Conservation (phyloP, 64 coral and sea anemone genomes). For the Dendronephthya gigantea region DNA sequence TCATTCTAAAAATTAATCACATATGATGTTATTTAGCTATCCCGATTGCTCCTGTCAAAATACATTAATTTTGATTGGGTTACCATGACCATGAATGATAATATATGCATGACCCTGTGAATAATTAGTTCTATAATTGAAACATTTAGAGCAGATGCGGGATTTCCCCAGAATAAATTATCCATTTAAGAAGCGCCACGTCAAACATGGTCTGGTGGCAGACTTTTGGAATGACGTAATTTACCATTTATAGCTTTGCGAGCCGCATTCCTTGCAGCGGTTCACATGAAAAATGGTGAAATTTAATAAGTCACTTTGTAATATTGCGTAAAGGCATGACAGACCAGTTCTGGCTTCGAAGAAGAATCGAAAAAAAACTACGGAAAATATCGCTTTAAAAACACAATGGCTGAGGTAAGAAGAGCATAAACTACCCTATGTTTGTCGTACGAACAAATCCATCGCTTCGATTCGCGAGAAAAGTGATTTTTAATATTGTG, state of each 20-base stretch:
- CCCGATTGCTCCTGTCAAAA: no score
- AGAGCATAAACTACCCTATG: neutral
- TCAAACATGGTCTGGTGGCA: neutral
- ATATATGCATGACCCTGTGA: no score
- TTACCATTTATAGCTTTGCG: neutral
- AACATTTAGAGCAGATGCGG: neutral
- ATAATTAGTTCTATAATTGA: neutral
- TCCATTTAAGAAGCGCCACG: neutral
- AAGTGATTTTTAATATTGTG: neutral
- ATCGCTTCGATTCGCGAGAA: neutral
- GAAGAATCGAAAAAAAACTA: neutral
- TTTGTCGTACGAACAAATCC: neutral
- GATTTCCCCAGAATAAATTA: neutral
- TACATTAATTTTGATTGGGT: no score
- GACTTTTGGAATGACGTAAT: neutral
- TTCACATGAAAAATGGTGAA: neutral
- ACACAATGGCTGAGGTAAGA: neutral
- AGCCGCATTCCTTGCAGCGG: neutral
- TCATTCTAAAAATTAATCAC: no score
- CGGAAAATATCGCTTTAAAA: neutral
- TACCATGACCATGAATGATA: no score
- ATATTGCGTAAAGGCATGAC: neutral
- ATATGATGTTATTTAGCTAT: no score
- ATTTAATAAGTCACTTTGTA: neutral
- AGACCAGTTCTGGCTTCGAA: neutral